These are phyloP conservation scores for Caenorhabditis brenneri DNA, from an alignment of 1,140 invertebrate genomes.

Conservation along the genomic window DNA sequence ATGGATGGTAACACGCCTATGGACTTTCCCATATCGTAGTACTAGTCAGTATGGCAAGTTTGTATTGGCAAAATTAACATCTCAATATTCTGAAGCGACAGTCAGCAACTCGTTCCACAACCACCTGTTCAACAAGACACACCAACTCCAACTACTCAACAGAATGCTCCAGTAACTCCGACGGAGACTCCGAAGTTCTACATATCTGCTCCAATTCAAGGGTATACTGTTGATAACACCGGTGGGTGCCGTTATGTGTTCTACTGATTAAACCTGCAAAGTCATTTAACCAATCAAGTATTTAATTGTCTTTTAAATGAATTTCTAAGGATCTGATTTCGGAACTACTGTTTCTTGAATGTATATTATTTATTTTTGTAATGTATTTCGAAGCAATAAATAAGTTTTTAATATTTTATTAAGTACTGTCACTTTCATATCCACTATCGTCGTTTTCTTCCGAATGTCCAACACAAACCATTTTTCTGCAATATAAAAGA, in stretches of 20 bases:
- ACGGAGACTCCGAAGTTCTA: neutral
- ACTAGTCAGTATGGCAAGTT: too few relatives aligned
- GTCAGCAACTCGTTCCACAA: too few relatives aligned
- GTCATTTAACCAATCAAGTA: too few relatives aligned
- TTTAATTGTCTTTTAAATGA: neutral
- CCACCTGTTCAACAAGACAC: too few relatives aligned
- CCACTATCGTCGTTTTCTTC: neutral
- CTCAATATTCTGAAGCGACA: too few relatives aligned
- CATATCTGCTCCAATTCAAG: conserved; percentile 31
- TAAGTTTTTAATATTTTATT: neutral
- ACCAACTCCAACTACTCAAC: too few relatives aligned
- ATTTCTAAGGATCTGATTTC: neutral
- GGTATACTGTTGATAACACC: neutral
- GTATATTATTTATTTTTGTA: neutral
- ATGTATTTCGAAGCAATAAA: neutral
- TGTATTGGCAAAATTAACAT: too few relatives aligned
- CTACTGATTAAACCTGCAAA: too few relatives aligned
- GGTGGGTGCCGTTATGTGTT: conserved; percentile 20
- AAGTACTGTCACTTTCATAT: neutral
- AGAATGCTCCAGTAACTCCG: too few relatives aligned
- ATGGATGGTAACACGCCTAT: too few relatives aligned
- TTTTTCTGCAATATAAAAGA: neutral
- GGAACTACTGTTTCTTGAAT: too few relatives aligned
- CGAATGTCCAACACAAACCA: neutral
- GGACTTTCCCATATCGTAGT: too few relatives aligned